Evolutionary conservation across 2,797 vertebrate species (phyloP).

Genomic region (Premnoplex brunnescens): DNA sequence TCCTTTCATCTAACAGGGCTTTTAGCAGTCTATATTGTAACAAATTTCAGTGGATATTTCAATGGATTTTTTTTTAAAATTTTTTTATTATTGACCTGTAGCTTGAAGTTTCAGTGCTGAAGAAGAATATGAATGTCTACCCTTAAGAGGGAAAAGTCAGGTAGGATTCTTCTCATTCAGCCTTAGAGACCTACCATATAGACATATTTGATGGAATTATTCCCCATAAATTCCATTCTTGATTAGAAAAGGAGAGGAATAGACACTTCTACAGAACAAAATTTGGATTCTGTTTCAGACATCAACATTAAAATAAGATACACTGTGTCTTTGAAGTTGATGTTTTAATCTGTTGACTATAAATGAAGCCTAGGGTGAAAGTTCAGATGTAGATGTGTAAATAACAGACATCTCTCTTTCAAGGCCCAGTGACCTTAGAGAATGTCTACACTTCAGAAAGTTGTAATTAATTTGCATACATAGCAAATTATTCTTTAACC

Average conservation of each 20-base stretch:
- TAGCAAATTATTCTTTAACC: background rate
- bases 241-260: background rate
- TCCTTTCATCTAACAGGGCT: background rate
- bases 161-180: background rate
- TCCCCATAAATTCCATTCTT: background rate
- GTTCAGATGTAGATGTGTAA: background rate
- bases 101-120: background rate
- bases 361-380: background rate
- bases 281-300: background rate
- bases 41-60: background rate
- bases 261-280: background rate
- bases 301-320: background rate
- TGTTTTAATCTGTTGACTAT: background rate
- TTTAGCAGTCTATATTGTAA: background rate
- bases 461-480: background rate
- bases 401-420: background rate
- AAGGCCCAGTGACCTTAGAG: background rate
- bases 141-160: background rate
- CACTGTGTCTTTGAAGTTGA: background rate
- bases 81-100: background rate
- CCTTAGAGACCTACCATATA: background rate
- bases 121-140: background rate
- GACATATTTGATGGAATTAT: background rate
- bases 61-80: background rate
- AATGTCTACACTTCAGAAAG: background rate